Percentiles rank a stretch among this genome's conserved stretches.
phyloP scores from a whole-genome alignment of 2,113 vertebrate species.

The Anhinga rufa region DNA sequence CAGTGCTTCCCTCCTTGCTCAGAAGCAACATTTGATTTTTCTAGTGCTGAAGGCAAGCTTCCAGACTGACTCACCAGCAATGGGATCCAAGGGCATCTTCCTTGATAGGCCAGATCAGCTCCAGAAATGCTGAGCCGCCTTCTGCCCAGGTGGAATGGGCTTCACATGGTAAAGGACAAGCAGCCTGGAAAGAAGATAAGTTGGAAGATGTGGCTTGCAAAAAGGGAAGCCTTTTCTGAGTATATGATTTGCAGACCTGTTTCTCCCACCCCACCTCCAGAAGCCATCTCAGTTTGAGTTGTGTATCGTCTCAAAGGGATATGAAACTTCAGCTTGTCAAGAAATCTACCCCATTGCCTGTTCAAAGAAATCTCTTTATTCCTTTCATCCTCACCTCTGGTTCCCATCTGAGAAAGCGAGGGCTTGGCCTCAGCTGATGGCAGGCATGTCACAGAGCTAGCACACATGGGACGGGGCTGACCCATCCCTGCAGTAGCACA shows the following conservation, averaged over 20 bases:
- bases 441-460: background rate
- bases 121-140: background rate
- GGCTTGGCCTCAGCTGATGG: background rate
- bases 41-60: background rate
- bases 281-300: background rate
- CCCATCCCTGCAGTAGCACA: background rate
- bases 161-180: background rate
- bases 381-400: background rate
- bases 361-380: background rate
- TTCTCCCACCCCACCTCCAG: background rate
- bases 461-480: background rate
- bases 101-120: background rate
- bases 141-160: background rate
- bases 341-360: background rate
- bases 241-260: background rate
- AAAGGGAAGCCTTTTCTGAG: background rate
- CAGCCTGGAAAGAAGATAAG: background rate
- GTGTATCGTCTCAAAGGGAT: background rate
- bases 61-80: background rate
- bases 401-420: background rate
- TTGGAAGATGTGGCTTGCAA: background rate
- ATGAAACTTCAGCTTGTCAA: background rate
- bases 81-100: background rate
- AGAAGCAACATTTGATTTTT: background rate
- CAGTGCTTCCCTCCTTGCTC: background rate